These are phyloP conservation scores for Diglossa cyanea DNA, from an alignment of 2,797 vertebrate species.

Conservation along the genomic window DNA sequence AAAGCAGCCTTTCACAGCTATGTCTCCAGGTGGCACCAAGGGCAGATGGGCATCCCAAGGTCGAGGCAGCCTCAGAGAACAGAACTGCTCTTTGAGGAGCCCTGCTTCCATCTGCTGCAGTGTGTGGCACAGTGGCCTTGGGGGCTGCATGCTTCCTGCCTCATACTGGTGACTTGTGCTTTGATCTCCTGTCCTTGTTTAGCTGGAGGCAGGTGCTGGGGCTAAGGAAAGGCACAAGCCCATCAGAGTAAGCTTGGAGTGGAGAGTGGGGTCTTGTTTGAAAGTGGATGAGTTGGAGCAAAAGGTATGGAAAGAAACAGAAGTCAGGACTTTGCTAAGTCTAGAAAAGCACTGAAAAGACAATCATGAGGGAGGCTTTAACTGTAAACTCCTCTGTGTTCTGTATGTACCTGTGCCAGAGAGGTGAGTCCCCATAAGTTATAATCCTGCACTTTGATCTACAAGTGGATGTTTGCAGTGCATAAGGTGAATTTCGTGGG, in stretches of 20 bases:
- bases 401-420: rapidly evolving
- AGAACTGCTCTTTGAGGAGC: background rate
- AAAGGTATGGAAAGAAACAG: background rate
- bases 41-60: background rate
- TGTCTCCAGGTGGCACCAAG: background rate
- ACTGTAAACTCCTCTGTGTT: background rate
- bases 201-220: background rate
- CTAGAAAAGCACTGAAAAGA: background rate
- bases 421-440: background rate
- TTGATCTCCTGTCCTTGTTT: background rate
- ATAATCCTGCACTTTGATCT: background rate
- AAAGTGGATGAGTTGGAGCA: background rate
- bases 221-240: background rate
- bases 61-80: background rate
- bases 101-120: background rate
- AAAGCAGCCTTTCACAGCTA: background rate
- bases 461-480: background rate
- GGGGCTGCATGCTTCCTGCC: background rate
- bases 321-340: background rate
- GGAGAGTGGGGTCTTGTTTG: background rate
- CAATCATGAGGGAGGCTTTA: background rate
- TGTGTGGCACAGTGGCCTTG: background rate
- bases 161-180: background rate
- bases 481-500: background rate
- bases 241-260: background rate